phyloP scores from a whole-genome alignment of 2,797 vertebrate species.

The Vireo griseus region DNA sequence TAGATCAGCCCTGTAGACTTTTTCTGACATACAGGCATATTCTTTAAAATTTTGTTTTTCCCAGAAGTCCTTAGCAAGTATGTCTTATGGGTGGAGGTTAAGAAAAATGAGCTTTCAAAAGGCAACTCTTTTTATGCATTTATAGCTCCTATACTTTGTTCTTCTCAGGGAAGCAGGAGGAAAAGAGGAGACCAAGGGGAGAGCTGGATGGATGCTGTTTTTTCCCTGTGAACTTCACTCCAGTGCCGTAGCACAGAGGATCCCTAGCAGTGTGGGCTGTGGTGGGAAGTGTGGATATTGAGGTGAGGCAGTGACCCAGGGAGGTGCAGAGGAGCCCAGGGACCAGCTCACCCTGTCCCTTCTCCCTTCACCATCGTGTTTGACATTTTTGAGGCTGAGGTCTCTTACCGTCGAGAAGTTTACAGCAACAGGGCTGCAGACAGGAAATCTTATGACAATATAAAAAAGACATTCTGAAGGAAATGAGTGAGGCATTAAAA shows the following conservation, averaged over 20 bases:
- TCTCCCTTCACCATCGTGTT: conserved; percentile 47
- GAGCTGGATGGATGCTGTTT: accelerated
- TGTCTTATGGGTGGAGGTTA: background rate
- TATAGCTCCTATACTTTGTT: background rate
- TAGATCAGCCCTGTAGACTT: background rate
- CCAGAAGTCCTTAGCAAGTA: background rate
- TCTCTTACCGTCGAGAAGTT: conserved; percentile 33
- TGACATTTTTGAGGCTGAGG: conserved; percentile 43
- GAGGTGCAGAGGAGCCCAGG: conserved; percentile 33
- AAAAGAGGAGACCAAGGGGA: background rate
- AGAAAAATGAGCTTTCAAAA: background rate
- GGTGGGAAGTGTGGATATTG: background rate
- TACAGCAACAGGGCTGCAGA: conserved; percentile 19
- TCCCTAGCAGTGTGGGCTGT: background rate
- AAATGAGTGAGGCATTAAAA: conserved; percentile 46
- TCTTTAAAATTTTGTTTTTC: background rate
- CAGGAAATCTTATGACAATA: conserved; percentile 33
- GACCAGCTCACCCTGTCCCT: background rate
- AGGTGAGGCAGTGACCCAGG: background rate
- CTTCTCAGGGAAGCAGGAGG: background rate
- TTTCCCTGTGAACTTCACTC: background rate
- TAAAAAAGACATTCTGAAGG: conserved; percentile 36
- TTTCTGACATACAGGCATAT: background rate
- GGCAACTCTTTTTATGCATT: background rate
- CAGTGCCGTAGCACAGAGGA: background rate